Evolutionary conservation across 1,140 invertebrate species (phyloP).

Genomic region (Drosophila willistoni): DNA sequence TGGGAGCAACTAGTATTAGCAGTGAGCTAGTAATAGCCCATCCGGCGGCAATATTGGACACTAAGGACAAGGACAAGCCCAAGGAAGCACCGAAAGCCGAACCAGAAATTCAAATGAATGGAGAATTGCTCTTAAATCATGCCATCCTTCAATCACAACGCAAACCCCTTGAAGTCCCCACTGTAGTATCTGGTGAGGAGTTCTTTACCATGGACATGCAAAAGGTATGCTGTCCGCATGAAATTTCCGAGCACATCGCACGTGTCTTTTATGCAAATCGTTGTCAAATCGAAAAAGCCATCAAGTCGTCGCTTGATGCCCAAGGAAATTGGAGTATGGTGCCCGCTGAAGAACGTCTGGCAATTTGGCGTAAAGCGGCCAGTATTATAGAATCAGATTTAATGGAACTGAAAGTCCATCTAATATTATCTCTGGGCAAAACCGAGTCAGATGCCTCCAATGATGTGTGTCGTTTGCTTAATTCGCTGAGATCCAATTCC

Average conservation of each 20-base stretch:
- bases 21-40: constrained; percentile 19
- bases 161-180: constrained; percentile 43
- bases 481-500: constrained; percentile 96
- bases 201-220: constrained; percentile 43
- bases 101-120: constrained; percentile 1
- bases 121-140: constrained; percentile 25
- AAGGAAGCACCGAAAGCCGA: too few species aligned
- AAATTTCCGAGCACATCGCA: constrained; percentile 92
- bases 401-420: constrained; percentile 93
- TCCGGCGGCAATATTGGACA: background rate
- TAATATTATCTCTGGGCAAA: constrained; percentile 98
- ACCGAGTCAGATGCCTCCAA: constrained; percentile 97
- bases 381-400: constrained; percentile 95
- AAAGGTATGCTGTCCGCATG: constrained; percentile 86
- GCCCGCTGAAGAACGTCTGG: constrained; percentile 89
- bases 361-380: constrained; percentile 93
- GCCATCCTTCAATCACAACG: constrained; percentile 23
- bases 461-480: constrained; percentile 96
- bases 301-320: constrained; percentile 89
- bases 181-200: constrained; percentile 23
- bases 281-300: constrained; percentile 93
- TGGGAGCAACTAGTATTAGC: constrained; percentile 2
- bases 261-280: constrained; percentile 95
- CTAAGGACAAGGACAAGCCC: background rate
- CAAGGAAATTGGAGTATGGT: constrained; percentile 93